Percentiles rank a stretch among this genome's conserved stretches.
phyloP scores from a whole-genome alignment of 1,140 invertebrate genomes.

The Aleiodes sp. region DNA sequence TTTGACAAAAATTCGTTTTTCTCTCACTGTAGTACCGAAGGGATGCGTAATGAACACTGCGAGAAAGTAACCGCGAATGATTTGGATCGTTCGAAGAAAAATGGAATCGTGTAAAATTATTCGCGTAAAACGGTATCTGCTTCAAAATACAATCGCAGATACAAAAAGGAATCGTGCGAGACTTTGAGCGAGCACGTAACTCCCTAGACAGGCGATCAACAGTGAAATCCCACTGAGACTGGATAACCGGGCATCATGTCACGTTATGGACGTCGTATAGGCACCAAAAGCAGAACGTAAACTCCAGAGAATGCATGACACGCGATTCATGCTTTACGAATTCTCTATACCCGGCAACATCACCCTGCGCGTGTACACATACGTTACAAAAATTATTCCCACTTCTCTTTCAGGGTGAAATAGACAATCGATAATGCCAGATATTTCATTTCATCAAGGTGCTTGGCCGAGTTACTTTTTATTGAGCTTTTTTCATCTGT shows the following conservation, averaged over 20 bases:
- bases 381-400: not conserved
- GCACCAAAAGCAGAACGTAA: constrained; percentile 36
- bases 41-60: too few species aligned
- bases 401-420: not conserved
- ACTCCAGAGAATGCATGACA: constrained; percentile 30
- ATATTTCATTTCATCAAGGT: constrained; percentile 14
- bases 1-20: too few species aligned
- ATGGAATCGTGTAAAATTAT: not conserved
- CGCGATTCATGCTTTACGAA: constrained; percentile 36
- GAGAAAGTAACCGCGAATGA: too few species aligned
- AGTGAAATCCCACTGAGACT: not conserved
- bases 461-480: too few species aligned
- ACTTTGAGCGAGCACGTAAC: constrained; percentile 39
- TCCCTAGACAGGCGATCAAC: constrained; percentile 43
- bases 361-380: not conserved
- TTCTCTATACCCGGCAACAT: too few species aligned
- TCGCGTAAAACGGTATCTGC: too few species aligned
- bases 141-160: constrained; percentile 26
- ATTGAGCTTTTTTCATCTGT: too few species aligned
- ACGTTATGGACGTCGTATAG: constrained; percentile 40
- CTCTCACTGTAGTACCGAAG: too few species aligned
- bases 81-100: not conserved
- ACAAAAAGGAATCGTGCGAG: constrained; percentile 32
- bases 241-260: constrained; percentile 41
- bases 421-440: not conserved